phyloP scores from a whole-genome alignment of 2,113 vertebrate species.

The Rattus rattus region DNA sequence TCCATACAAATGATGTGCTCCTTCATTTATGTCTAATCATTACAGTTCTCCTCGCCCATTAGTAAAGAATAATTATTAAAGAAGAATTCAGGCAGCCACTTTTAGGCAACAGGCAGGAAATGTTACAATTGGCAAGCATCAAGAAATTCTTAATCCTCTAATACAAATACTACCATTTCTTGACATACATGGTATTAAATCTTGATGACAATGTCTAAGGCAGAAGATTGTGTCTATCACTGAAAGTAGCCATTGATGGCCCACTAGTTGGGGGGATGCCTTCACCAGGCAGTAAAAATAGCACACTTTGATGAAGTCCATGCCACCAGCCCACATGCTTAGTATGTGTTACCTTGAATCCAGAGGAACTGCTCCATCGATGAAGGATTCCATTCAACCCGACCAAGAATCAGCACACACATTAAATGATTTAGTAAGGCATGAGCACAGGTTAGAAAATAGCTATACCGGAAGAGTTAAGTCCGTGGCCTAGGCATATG shows the following conservation, averaged over 20 bases:
- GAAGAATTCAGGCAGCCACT: background rate
- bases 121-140: background rate
- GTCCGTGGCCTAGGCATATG: background rate
- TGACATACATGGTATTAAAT: background rate
- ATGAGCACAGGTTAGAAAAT: background rate
- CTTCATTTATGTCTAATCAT: background rate
- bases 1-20: background rate
- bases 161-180: background rate
- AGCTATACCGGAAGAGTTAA: background rate
- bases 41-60: background rate
- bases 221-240: background rate
- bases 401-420: background rate
- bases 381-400: too few relatives aligned
- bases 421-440: background rate
- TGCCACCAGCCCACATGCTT: background rate
- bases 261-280: background rate
- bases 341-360: background rate
- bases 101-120: background rate
- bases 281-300: background rate
- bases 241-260: background rate
- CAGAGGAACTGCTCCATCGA: too few relatives aligned
- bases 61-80: background rate
- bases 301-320: background rate
- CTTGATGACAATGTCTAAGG: background rate
- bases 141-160: background rate